Conservation (phyloP, 2,113 vertebrate genomes). For the Calyptomena viridis region DNA sequence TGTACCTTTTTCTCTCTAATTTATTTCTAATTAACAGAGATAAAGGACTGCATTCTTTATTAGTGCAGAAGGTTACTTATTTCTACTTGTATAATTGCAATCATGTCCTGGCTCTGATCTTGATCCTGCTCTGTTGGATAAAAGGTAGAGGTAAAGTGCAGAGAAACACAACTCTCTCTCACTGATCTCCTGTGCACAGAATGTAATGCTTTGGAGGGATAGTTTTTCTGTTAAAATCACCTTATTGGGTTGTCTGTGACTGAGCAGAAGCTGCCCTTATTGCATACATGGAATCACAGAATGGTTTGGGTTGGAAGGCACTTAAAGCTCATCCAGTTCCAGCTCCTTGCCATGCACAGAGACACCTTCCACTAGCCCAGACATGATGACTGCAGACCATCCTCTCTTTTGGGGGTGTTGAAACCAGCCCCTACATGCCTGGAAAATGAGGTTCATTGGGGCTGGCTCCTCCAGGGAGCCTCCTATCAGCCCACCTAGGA, state of each 20-base stretch:
- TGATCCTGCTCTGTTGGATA: neutral
- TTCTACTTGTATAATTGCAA: neutral
- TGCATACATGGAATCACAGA: neutral
- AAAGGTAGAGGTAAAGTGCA: neutral
- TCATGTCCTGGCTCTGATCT: neutral
- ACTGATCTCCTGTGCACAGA: too few species aligned
- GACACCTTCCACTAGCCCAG: neutral
- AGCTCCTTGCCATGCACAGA: neutral
- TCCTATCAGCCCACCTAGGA: neutral
- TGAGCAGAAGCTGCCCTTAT: neutral
- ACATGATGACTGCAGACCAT: neutral
- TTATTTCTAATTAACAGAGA: constrained; percentile 6
- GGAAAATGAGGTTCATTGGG: neutral
- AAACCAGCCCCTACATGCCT: neutral
- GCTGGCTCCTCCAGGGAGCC: neutral
- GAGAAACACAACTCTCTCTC: neutral
- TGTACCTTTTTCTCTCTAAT: neutral
- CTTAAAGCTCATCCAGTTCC: neutral
- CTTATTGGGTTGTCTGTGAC: accelerated
- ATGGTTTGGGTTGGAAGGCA: neutral
- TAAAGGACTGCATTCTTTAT: neutral
- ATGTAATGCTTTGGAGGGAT: neutral
- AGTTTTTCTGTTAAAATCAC: neutral
- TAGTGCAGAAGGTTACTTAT: neutral
- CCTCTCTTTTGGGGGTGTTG: neutral